These are phyloP conservation scores for Amiota minor DNA, from an alignment of 2,888 invertebrate species.

Conservation along the genomic window DNA sequence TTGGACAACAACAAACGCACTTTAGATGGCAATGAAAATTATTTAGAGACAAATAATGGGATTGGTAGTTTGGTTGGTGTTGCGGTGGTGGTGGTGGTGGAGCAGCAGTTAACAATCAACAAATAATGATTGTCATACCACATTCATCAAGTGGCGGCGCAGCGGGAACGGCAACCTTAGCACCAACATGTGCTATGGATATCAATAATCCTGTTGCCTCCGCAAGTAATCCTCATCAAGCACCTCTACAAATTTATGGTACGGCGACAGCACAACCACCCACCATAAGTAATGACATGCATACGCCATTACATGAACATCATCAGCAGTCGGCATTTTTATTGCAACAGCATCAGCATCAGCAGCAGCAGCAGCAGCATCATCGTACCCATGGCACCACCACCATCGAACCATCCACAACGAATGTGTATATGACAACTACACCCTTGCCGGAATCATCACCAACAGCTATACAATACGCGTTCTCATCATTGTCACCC, in stretches of 20 bases:
- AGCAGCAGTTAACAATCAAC: slow-evolving; percentile 40
- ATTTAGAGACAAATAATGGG: slow-evolving; percentile 46
- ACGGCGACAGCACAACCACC: slow-evolving; percentile 24
- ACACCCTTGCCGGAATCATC: slow-evolving; percentile 48
- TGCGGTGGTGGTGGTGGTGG: slow-evolving; percentile 46
- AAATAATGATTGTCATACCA: slow-evolving; percentile 29
- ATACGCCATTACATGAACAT: slow-evolving; percentile 4
- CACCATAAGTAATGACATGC: slow-evolving; percentile 41
- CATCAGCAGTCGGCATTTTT: slow-evolving; percentile 17
- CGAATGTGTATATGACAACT: slow-evolving; percentile 50
- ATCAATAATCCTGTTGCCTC: slow-evolving; percentile 50
- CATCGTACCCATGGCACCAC: slow-evolving; percentile 37
- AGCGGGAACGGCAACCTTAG: not conserved
- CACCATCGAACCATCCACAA: slow-evolving; percentile 38
- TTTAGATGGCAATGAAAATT: slow-evolving; percentile 60
- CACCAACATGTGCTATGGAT: not conserved
- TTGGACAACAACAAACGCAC: slow-evolving; percentile 33
- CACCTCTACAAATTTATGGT: slow-evolving; percentile 52
- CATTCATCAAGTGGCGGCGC: not conserved
- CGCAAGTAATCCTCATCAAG: slow-evolving; percentile 59
- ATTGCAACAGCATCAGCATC: slow-evolving; percentile 38
- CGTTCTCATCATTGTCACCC: not conserved
- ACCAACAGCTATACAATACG: slow-evolving; percentile 12
- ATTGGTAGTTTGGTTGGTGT: slow-evolving; percentile 50
- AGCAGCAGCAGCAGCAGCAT: slow-evolving; percentile 41